Evolutionary conservation across 1,140 invertebrate species (phyloP), one percentile per base, ranked within the genome.

Genomic region (Caenorhabditis tropicalis): DNA sequence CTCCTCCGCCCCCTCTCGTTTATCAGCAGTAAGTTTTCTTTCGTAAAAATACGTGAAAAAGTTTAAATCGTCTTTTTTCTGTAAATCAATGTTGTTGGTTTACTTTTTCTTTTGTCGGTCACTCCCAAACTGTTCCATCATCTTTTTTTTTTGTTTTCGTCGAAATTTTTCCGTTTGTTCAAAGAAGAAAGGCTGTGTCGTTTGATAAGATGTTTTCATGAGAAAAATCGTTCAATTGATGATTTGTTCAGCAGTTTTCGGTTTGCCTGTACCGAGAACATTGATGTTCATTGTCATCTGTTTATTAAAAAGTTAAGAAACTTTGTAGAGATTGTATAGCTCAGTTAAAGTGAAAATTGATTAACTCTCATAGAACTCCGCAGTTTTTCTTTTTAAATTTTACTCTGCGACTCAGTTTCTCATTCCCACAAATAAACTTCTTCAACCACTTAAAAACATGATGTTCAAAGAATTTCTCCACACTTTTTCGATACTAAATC

Each of bases 401-500:
- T 10, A 51, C n/a, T 51, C 12, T 51, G 15, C 15, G n/a, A 51
- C 15, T 2, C 15, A 51, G n/a, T 7, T 7, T 56, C 19, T 74
- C 31, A 33, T 74, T 43, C 65, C 27, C 19, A 74, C 36, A 43
- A 43, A 10, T 74, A 19, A 74, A 43, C 58, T 19, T 36, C 31
- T 15, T 0, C 51, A 6, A 16, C 53, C 10, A 24, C 53, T 58
- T 27, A 31, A 33, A 65, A 36, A n/a, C 7, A 74, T 43, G 5
- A 39, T 31, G 36, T 74, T 43, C 65, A n/a, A 29, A 33, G 58
- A 65, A 16, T 27, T 10, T 27, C 53, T 65, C 12, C 58, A 65
- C 65, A 74, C 36, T 43, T 74, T 74, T 43, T 74, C 65, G 65
- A 74, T 43, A 74, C 36, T 74, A 74, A 74, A 43, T 74, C 58